A percentile compares a stretch with the other conserved stretches of the same genome.
phyloP scores from a whole-genome alignment of 2,113 vertebrate genomes.

The Psittacus erithacus region DNA sequence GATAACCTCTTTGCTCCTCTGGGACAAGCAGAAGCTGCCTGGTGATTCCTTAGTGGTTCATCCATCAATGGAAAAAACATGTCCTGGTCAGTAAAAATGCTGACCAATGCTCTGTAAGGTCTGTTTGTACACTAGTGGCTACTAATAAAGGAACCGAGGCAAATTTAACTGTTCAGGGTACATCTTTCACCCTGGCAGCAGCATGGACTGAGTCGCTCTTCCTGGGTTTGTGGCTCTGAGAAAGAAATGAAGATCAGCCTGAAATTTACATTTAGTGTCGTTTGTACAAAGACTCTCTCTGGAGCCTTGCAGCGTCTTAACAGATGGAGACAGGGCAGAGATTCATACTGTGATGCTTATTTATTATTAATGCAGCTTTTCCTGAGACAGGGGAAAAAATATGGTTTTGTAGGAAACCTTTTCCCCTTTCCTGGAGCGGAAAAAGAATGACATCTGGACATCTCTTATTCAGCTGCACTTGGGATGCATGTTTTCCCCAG shows the following conservation, averaged over 20 bases:
- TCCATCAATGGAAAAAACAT: not conserved
- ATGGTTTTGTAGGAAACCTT: conserved; percentile 30
- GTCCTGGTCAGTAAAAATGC: not conserved
- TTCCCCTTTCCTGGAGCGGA: not conserved
- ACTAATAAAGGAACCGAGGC: fast-evolving
- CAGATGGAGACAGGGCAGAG: conserved; percentile 34
- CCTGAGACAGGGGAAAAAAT: conserved; percentile 11
- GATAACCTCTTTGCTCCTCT: not conserved
- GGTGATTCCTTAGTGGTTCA: not conserved
- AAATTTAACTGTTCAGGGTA: not conserved
- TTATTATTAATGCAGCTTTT: conserved; percentile 41
- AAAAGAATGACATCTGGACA: conserved; percentile 48
- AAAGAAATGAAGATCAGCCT: not conserved
- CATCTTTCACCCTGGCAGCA: not conserved
- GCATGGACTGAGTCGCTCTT: not conserved
- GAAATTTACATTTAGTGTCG: not conserved
- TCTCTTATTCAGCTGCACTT: not conserved
- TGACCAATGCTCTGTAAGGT: not conserved
- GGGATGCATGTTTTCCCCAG: conserved; percentile 10
- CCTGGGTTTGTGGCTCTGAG: not conserved
- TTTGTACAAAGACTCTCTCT: not conserved
- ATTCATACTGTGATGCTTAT: conserved; percentile 3
- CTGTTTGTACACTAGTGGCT: not conserved
- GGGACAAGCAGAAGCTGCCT: not conserved
- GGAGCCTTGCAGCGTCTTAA: conserved; percentile 10